Conservation (phyloP, 2,888 invertebrate species). For the Pristionchus entomophagus region DNA sequence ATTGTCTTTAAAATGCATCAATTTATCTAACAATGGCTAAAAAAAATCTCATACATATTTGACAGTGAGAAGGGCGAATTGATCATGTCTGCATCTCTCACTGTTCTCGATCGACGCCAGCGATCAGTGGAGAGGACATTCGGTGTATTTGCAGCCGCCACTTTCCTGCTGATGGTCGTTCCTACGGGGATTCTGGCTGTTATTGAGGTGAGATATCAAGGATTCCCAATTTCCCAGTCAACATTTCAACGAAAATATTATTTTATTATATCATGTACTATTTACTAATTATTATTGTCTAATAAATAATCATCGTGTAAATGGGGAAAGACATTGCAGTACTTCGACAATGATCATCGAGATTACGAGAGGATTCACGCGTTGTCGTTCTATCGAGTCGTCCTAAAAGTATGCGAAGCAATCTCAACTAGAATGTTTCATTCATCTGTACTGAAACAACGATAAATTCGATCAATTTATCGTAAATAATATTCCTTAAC, state of each 20-base stretch:
- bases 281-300: no score
- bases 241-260: not conserved
- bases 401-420: slow-evolving; percentile 1
- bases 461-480: no score
- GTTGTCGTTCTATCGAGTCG: slow-evolving; percentile 14
- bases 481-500: no score
- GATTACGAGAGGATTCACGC: not conserved
- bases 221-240: no score
- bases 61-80: slow-evolving; percentile 20
- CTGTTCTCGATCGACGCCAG: not conserved
- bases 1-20: no score
- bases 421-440: no score
- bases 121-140: slow-evolving; percentile 34
- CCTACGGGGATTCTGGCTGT: slow-evolving; percentile 15
- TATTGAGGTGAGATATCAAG: not conserved
- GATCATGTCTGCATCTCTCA: not conserved
- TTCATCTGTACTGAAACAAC: no score
- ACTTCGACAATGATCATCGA: not conserved
- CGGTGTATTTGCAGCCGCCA: slow-evolving; percentile 7
- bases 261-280: no score
- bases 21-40: no score
- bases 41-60: no score
- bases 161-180: slow-evolving; percentile 10
- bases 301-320: no score
- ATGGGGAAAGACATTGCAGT: not conserved